A percentile compares a stretch with the other conserved stretches of the same genome.
These are phyloP conservation scores for Caenorhabditis briggsae DNA, from an alignment of 1,140 invertebrate species.

Conservation along the genomic window DNA sequence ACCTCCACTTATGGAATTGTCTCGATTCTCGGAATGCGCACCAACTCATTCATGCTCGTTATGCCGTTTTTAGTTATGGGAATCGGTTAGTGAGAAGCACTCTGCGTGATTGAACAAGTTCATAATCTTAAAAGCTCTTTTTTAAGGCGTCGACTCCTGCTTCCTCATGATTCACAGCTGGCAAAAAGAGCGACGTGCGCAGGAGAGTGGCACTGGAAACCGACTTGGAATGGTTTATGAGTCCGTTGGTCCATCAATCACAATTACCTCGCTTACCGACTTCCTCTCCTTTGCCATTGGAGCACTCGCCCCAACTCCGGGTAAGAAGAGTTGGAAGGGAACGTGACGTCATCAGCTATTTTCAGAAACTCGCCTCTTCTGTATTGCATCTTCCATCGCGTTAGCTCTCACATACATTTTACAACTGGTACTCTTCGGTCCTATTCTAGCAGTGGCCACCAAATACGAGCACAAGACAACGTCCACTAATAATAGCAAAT, in stretches of 20 bases:
- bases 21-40: constrained; percentile 69
- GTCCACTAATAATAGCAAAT: constrained; percentile 9
- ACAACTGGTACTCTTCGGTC: constrained; percentile 69
- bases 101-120: background rate
- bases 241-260: constrained; percentile 96
- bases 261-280: constrained; percentile 95
- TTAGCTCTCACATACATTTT: constrained; percentile 68
- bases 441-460: constrained; percentile 66
- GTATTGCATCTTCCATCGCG: constrained; percentile 69
- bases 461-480: constrained; percentile 61
- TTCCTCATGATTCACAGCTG: constrained; percentile 72
- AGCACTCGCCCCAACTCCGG: constrained; percentile 88
- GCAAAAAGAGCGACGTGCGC: constrained; percentile 66
- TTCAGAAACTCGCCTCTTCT: constrained; percentile 81
- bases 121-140: background rate
- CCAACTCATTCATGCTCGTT: constrained; percentile 74
- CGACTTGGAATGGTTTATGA: constrained; percentile 70
- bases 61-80: constrained; percentile 75
- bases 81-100: constrained; percentile 66
- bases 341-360: constrained; percentile 8
- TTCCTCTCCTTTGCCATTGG: constrained; percentile 97
- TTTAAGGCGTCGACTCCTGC: constrained; percentile 71
- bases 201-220: constrained; percentile 54
- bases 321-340: constrained; percentile 53
- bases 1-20: constrained; percentile 70